phyloP scores from a whole-genome alignment of 2,797 vertebrate genomes.

The Lacerta viridis region DNA sequence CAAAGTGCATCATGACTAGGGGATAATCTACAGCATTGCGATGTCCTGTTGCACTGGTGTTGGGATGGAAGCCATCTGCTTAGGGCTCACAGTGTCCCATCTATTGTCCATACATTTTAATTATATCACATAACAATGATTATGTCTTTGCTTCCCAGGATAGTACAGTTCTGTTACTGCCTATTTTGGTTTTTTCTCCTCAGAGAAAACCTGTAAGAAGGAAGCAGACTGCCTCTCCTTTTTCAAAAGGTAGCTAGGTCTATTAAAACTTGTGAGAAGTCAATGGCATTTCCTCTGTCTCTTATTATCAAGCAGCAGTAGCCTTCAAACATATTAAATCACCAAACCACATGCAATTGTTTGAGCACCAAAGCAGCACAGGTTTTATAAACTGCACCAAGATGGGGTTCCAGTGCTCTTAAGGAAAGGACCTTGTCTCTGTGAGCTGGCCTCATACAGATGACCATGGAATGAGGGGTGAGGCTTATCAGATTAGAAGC shows the following conservation, averaged over 20 bases:
- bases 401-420: neutral
- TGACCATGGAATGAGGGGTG: conserved; percentile 36
- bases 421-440: conserved; percentile 45
- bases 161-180: conserved; percentile 43
- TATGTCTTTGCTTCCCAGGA: conserved; percentile 36
- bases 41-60: neutral
- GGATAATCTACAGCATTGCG: neutral
- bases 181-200: conserved; percentile 46
- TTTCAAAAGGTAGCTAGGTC: conserved; percentile 26
- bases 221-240: conserved; percentile 22
- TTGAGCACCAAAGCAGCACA: rapidly evolving
- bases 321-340: conserved; percentile 17
- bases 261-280: conserved; percentile 20
- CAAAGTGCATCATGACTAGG: neutral
- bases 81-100: neutral
- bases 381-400: conserved; percentile 60
- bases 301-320: neutral
- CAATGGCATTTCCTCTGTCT: conserved; percentile 46
- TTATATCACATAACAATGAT: conserved; percentile 46
- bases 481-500: conserved; percentile 64
- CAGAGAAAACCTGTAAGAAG: conserved; percentile 15
- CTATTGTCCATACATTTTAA: conserved; percentile 8
- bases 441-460: conserved; percentile 49
- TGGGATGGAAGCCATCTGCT: neutral
- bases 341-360: neutral